Percentiles rank a stretch among this genome's conserved stretches.
These are phyloP conservation scores for Abrostola triplasia DNA, from an alignment of 2,888 invertebrate species.

Conservation along the genomic window DNA sequence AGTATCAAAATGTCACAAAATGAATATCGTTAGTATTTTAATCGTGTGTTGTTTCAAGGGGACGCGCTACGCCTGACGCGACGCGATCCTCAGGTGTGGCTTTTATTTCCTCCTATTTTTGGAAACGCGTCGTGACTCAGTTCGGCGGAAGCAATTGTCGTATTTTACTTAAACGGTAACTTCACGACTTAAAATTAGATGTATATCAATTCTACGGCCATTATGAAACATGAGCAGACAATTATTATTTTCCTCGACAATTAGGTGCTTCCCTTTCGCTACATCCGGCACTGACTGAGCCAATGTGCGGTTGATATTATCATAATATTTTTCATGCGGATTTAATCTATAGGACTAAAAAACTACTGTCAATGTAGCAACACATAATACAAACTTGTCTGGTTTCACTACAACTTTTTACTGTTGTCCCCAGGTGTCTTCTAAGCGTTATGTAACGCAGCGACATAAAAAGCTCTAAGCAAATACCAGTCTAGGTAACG, in stretches of 20 bases:
- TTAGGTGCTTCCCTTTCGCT: constrained; percentile 43
- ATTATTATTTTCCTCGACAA: constrained; percentile 36
- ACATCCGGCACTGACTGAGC: constrained; percentile 20
- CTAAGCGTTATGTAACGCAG: constrained; percentile 29
- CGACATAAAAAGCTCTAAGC: constrained; percentile 11
- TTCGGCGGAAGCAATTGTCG: constrained; percentile 32
- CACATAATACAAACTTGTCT: not conserved
- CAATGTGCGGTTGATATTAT: constrained; percentile 25
- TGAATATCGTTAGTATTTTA: constrained; percentile 39
- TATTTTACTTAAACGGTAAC: constrained; percentile 37
- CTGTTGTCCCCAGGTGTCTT: constrained; percentile 13
- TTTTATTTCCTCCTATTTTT: constrained; percentile 19
- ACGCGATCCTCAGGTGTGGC: not conserved
- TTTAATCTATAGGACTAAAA: not conserved
- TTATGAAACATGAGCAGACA: constrained; percentile 38
- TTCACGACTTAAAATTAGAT: constrained; percentile 47
- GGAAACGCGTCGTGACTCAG: constrained; percentile 34
- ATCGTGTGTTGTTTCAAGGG: constrained; percentile 21
- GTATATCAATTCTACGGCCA: constrained; percentile 36
- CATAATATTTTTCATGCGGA: not conserved
- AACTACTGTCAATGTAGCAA: not conserved
- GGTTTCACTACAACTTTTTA: not conserved
- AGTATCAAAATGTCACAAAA: constrained; percentile 58
- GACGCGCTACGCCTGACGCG: not conserved
- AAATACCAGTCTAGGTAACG: constrained; percentile 20